Conservation (phyloP, 2,888 invertebrate species). For the Branchellion lobata region DNA sequence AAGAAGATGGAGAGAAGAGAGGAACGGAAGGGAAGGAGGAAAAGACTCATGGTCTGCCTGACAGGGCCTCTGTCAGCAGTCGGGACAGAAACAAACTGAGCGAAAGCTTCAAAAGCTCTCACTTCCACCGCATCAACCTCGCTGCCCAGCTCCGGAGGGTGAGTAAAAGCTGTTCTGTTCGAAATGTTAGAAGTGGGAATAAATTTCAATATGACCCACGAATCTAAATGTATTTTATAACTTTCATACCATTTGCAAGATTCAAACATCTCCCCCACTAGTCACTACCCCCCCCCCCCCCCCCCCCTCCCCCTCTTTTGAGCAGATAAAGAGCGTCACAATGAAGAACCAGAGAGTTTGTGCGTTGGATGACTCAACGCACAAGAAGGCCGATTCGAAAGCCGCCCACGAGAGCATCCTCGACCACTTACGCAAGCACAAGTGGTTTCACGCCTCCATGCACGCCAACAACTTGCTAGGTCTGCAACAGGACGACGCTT, state of each 20-base stretch:
- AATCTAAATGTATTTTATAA: no score
- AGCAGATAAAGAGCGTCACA: not conserved
- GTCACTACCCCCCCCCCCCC: no score
- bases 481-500: not conserved
- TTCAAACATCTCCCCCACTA: no score
- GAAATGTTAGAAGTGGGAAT: no score
- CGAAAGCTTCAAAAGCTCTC: not conserved
- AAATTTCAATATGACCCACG: not conserved
- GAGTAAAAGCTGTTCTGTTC: no score
- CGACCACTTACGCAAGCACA: not conserved
- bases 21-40: not conserved
- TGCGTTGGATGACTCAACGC: not conserved
- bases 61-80: not conserved
- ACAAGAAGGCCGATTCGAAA: not conserved
- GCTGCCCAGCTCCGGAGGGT: not conserved
- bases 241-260: not conserved
- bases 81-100: not conserved
- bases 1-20: not conserved
- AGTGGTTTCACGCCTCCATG: slow-evolving; percentile 4
- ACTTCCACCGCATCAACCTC: not conserved
- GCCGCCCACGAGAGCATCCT: not conserved
- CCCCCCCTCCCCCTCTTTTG: no score
- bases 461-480: not conserved
- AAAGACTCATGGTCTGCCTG: not conserved
- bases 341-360: not conserved